Evolutionary conservation across 2,797 vertebrate genomes (phyloP).

Genomic region (Hoplostethus atlanticus): DNA sequence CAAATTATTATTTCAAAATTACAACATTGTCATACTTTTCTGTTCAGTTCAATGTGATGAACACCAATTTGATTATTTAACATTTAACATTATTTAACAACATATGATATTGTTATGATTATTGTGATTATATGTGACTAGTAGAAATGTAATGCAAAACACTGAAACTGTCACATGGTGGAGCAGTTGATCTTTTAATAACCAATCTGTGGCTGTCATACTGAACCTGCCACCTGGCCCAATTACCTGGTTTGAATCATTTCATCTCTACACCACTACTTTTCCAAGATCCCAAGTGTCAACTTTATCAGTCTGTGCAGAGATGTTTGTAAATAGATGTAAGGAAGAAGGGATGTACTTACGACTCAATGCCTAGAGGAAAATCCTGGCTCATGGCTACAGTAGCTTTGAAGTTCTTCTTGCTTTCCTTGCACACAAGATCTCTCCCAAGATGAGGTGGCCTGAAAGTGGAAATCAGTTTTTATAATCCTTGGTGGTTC

Average conservation of each 20-base stretch:
- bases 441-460: constrained; percentile 96
- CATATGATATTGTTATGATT: too few species aligned
- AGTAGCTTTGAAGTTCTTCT: constrained; percentile 97
- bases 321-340: constrained; percentile 55
- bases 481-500: constrained; percentile 14
- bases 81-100: too few species aligned
- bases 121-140: too few species aligned
- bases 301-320: constrained; percentile 36
- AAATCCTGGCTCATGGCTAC: constrained; percentile 99
- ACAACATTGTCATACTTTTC: too few species aligned
- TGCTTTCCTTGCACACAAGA: constrained; percentile 95
- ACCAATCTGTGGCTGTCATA: constrained; percentile 9
- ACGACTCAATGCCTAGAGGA: constrained; percentile 95
- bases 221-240: constrained; percentile 26
- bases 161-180: background rate
- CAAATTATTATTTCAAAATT: too few species aligned
- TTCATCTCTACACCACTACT: constrained; percentile 36
- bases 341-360: constrained; percentile 77
- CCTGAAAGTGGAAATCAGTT: constrained; percentile 76
- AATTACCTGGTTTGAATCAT: constrained; percentile 50
- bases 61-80: too few species aligned
- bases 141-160: too few species aligned
- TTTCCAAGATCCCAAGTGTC: constrained; percentile 36
- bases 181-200: constrained; percentile 27
- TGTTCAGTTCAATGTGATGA: too few species aligned